phyloP scores from a whole-genome alignment of 2,888 invertebrate genomes.

The Syritta pipiens region DNA sequence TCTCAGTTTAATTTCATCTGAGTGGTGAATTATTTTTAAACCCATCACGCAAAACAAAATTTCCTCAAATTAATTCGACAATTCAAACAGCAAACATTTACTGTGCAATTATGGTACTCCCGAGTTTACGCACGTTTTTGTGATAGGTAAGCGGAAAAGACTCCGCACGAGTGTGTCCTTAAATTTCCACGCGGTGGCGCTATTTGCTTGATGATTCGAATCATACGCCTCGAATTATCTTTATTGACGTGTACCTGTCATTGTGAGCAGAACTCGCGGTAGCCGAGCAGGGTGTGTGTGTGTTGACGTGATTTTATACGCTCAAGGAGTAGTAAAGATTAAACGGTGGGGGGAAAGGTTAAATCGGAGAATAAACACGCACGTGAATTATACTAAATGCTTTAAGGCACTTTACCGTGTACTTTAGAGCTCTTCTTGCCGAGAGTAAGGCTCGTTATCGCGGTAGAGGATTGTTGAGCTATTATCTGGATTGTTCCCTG shows the following conservation, averaged over 20 bases:
- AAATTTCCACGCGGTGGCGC: not conserved
- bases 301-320: not conserved
- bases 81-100: constrained; percentile 1
- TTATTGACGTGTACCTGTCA: too few relatives aligned
- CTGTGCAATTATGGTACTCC: not conserved
- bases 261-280: not conserved
- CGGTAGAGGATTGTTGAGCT: not conserved
- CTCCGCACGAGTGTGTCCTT: too few relatives aligned
- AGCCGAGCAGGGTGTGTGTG: too few relatives aligned
- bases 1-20: not conserved
- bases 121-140: not conserved
- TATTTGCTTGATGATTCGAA: not conserved
- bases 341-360: constrained; percentile 10
- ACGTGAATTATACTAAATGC: not conserved
- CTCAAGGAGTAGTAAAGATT: constrained; percentile 12
- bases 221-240: constrained; percentile 9
- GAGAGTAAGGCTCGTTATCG: not conserved
- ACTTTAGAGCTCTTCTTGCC: not conserved
- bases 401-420: too few relatives aligned
- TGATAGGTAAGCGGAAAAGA: too few relatives aligned
- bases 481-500: constrained; percentile 7
- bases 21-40: not conserved
- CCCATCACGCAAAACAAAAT: constrained; percentile 2
- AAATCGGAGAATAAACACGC: constrained; percentile 34
- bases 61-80: not conserved